These are phyloP conservation scores for Gandaritis pyraliata DNA, from an alignment of 2,888 invertebrate genomes.

Conservation along the genomic window DNA sequence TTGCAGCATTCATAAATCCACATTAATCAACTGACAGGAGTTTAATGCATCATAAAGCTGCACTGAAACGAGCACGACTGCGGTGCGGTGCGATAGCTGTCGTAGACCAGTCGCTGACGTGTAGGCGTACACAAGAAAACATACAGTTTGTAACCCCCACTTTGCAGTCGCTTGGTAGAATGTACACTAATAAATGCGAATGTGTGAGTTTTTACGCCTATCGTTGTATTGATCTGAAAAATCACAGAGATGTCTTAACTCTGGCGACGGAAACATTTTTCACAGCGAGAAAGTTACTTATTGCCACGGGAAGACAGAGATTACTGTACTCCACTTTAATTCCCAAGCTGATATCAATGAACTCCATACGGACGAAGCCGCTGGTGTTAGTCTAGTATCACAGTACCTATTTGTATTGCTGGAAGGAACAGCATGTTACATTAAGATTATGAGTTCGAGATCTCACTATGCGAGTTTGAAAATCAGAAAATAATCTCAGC, in stretches of 20 bases:
- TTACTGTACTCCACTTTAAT: not conserved
- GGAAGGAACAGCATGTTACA: constrained; percentile 30
- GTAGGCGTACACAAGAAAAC: not conserved
- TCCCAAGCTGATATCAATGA: not conserved
- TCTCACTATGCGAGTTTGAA: constrained; percentile 48
- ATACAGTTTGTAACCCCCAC: not conserved
- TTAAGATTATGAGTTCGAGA: constrained; percentile 50
- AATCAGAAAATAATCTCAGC: constrained; percentile 35
- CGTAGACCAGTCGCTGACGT: not conserved
- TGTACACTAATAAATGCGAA: no score
- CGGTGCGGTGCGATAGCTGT: not conserved
- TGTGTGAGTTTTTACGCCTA: no score
- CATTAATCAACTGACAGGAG: constrained; percentile 63
- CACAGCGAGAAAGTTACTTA: not conserved
- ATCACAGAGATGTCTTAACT: no score
- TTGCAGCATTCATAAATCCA: constrained; percentile 57
- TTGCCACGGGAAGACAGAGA: not conserved
- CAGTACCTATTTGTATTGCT: constrained; percentile 31
- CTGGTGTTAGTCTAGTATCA: not conserved
- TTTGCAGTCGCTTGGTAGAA: no score
- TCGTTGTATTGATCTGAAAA: no score
- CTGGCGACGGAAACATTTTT: not conserved
- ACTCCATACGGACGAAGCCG: not conserved
- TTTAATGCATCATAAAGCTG: constrained; percentile 43
- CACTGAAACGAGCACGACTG: constrained; percentile 13